Evolutionary conservation across 2,888 invertebrate genomes (phyloP).

Genomic region (Rhamphomyia laevipes): DNA sequence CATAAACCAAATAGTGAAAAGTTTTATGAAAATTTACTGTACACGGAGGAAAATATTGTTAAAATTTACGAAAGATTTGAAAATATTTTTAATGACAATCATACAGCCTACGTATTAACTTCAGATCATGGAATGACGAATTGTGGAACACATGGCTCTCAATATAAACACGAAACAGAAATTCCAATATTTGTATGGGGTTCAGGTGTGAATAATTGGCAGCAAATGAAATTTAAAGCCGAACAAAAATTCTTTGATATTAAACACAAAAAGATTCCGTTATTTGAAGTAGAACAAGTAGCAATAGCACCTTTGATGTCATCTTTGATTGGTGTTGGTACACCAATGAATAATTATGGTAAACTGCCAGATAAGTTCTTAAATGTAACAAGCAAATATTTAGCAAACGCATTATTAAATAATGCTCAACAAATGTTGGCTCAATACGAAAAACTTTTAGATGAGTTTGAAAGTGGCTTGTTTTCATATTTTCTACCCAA

Average conservation of each 20-base stretch:
- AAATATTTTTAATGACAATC: conserved; percentile 59
- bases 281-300: conserved; percentile 68
- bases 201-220: conserved; percentile 52
- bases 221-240: conserved; percentile 6
- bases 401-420: conserved; percentile 53
- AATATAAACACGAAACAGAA: conserved; percentile 76
- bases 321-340: conserved; percentile 67
- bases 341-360: conserved; percentile 68
- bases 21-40: conserved; percentile 63
- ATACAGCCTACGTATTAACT: conserved; percentile 81
- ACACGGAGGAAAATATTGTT: conserved; percentile 66
- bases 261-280: conserved; percentile 24
- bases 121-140: conserved; percentile 99
- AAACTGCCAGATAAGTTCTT: conserved; percentile 25
- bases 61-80: conserved; percentile 56
- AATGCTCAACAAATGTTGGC: conserved; percentile 68
- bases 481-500: conserved; percentile 22
- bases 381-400: conserved; percentile 22
- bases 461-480: conserved; percentile 23
- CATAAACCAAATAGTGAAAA: conserved; percentile 77
- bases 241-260: conserved; percentile 17
- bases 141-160: conserved; percentile 95
- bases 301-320: conserved; percentile 86
- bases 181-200: conserved; percentile 95
- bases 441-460: conserved; percentile 38